Evolutionary conservation across 1,140 invertebrate species (phyloP), one percentile per base, ranked within the genome.

Genomic region (Lasioglossum baleicum): DNA sequence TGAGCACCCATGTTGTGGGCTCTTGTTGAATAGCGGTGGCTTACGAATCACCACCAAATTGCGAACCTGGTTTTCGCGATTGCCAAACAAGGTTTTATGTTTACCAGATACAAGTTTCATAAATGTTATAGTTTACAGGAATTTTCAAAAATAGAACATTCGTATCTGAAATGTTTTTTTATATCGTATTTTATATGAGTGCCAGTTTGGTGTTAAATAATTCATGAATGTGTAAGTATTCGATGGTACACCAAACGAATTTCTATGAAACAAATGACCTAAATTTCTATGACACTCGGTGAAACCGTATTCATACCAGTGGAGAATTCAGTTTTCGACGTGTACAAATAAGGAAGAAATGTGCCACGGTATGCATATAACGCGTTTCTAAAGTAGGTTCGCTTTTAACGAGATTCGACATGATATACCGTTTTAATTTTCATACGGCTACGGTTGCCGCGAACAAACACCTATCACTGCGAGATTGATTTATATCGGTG

Each of bases 351-450:
- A 69, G 40, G 40, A 77, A 71, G 56, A 20, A 53, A 63, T 42
- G 31, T 31, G 8, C 17, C 1, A 11, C n/a, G n/a, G 40, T 48
- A 61, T 26, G 26, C 26, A 26, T 15, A 76, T 68, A 53, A 51
- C 35, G 26, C 4, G 44, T 48, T 42, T 75, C 56, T 66, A 42
- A 56, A 70, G 67, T 13, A 22, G 31, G 15, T 15, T 13, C n/a
- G 20, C 22, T 15, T 68, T 71, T 63, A 42, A 70, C 58, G 42
- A 72, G 60, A 64, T 72, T 78, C 68, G 15, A n/a, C 10, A 35
- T 72, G 75, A 78, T 65, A 78, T 44, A 78, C 44, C n/a, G 75
- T 65, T 78, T 78, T 72, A 78, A 78, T 72, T 72, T 72, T 78
- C 75, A 71, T 78, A 78, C 68, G 44, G 68, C 51, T 26, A 71